Evolutionary conservation across 2,888 invertebrate species (phyloP), one percentile per base, ranked within the genome.

Genomic region (Brachypterus glaber): DNA sequence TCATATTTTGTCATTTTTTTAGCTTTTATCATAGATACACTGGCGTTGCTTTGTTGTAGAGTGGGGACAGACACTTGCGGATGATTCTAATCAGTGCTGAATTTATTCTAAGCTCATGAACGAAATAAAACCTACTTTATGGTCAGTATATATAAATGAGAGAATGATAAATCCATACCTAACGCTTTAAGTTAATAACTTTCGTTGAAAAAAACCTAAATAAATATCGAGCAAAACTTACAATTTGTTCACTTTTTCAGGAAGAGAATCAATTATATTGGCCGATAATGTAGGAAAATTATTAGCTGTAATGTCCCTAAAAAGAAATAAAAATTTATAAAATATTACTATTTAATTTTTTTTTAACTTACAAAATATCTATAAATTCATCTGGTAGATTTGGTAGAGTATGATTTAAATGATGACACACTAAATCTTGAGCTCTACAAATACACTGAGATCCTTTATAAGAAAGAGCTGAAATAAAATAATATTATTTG

Each of bases 271-370:
- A 38, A 69, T 56, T 40, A 64, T 60, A 3, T 54, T 47, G 16
- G 50, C 51, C 16, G 56, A 53, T 27, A 70, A 47, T 21, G 48
- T 44, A 17, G 57, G 52, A 46, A 70, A 70, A 39, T 52, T 55
- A 46, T 70, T 70, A 26, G 69, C 69, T 2, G 68, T 66, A 17
- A 70, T 60, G 50, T 70, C 70, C 18, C 70, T 70, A 47, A 13
- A 59, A 59, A 30, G 14, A 39, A 30, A 18, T 30, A 24, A 35
- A 39, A 25, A 40, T 41, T 40, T 25, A 16, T 15, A 41, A 39
- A 40, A 26, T 21, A 32, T 24, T 9, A 34, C 8, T 17, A 3
- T 11, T n/a, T 30, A 30, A 29, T 25, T 15, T 17, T 33, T 11
- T 17, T n/a, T 35, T 3, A 46, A 64, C 66, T 65, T 57, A 70